Conservation (phyloP, 2,113 vertebrate genomes). For the Columba janthina region DNA sequence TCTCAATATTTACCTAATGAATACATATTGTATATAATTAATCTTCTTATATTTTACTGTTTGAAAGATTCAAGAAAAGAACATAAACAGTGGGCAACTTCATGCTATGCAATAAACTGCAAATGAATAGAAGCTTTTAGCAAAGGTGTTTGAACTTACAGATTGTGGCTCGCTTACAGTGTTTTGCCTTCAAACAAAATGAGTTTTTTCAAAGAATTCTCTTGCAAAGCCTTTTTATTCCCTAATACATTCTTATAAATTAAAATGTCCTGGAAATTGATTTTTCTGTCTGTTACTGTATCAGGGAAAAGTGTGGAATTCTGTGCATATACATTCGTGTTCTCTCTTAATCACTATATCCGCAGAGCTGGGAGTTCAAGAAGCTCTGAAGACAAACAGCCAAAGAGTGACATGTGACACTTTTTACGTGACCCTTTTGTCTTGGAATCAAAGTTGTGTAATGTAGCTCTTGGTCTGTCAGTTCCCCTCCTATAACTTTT, state of each 20-base stretch:
- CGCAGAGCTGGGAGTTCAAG: background rate
- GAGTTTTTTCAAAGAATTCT: background rate
- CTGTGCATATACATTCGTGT: background rate
- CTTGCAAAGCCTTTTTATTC: background rate
- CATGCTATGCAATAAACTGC: conserved; percentile 27
- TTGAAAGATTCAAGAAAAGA: background rate
- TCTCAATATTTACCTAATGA: conserved; percentile 52
- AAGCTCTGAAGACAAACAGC: background rate
- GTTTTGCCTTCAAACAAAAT: conserved; percentile 20
- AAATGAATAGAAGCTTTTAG: conserved; percentile 61
- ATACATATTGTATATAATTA: conserved; percentile 48
- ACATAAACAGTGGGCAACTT: conserved; percentile 17
- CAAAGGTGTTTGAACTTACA: conserved; percentile 24
- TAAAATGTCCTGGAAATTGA: background rate
- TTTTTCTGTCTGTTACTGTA: background rate
- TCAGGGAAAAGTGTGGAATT: background rate
- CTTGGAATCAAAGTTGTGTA: background rate
- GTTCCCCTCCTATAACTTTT: background rate
- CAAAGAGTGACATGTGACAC: background rate
- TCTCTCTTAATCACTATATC: background rate
- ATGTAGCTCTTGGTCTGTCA: background rate
- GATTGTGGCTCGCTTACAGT: background rate
- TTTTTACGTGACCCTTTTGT: background rate
- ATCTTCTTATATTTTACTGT: conserved; percentile 24
- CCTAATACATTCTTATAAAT: background rate